Base-by-base conservation (phyloP, 2,113 vertebrate species). In the Salvelinus namaycush region DNA sequence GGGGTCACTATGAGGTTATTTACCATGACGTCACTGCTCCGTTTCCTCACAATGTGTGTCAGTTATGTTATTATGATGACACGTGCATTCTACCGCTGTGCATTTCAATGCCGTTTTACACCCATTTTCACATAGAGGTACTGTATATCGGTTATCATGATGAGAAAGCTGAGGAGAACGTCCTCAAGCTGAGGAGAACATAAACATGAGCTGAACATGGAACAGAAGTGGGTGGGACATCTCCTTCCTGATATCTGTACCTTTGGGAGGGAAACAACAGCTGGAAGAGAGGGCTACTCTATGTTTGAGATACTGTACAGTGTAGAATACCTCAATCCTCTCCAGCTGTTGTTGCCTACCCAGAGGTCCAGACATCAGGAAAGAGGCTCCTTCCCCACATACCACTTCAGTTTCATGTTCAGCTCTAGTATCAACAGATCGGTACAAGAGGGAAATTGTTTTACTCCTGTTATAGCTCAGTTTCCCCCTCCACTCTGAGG, bases 401-500 rank as follows among this genome's bases (percentile, higher is more conserved):
- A 29, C 60, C 18, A 22, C 9, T 82, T 49, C 57, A 70, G 57
- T 49, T 70, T 48, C 68, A 24, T 48, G 44, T 49, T 48, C 68
- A 49, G 34, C n/a, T 74, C 12, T 22, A 54, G 31, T 73, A 60
- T 39, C 73, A 81, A 51, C 75, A 74, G 54, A 78, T 86, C 16
- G 2, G 49, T 74, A 76, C 49, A 71, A 77, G 44, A 74, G 27
- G 49, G 57, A 70, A 66, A 14, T 70, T 51, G 70, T 75, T 81
- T 75, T 62, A 48, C 67, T 74, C 74, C 79, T 65, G 67, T 44
- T 79, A 57, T 68, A 72, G 75, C 44, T 60, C 75, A 67, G 27
- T 74, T 80, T 73, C 59, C 60, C 48, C 79, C 75, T 67, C 64
- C 26, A 22, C 59, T 54, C 14, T 54, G 76, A 84, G 73, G 69